Percentiles rank a stretch among this genome's conserved stretches.
Conservation (phyloP, 2,797 vertebrate species). For the Muraenolepis orangiensis region DNA sequence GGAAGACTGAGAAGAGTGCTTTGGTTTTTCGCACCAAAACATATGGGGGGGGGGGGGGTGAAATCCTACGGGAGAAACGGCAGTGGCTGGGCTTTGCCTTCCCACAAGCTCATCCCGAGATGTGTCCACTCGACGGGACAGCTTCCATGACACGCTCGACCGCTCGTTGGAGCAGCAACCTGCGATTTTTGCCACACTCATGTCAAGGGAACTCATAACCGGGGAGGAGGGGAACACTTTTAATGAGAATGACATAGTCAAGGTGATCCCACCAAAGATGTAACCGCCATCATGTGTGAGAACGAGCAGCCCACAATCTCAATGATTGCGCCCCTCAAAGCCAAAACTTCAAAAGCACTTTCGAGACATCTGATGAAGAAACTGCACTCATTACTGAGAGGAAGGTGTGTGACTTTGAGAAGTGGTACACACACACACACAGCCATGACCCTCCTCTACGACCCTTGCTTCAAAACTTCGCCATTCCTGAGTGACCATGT, state of each 20-base stretch:
- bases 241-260: not conserved
- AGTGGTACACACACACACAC: not conserved
- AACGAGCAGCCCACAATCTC: not conserved
- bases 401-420: constrained; percentile 16
- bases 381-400: constrained; percentile 3
- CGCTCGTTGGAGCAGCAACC: constrained; percentile 5
- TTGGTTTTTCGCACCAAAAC: not conserved
- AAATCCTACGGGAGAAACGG: no score
- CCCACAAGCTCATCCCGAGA: no score
- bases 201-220: constrained; percentile 16
- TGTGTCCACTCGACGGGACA: not conserved
- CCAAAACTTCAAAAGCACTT: not conserved
- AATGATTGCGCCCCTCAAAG: not conserved
- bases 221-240: constrained; percentile 12
- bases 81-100: no score
- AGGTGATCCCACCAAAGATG: not conserved
- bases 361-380: not conserved
- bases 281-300: not conserved
- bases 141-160: constrained; percentile 9
- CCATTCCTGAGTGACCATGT: constrained; percentile 10
- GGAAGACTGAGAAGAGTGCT: not conserved
- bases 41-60: not conserved
- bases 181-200: constrained; percentile 1
- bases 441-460: constrained; percentile 11
- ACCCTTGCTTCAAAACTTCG: constrained; percentile 3